phyloP scores from a whole-genome alignment of 2,888 invertebrate species.

The Dendrolimus houi region DNA sequence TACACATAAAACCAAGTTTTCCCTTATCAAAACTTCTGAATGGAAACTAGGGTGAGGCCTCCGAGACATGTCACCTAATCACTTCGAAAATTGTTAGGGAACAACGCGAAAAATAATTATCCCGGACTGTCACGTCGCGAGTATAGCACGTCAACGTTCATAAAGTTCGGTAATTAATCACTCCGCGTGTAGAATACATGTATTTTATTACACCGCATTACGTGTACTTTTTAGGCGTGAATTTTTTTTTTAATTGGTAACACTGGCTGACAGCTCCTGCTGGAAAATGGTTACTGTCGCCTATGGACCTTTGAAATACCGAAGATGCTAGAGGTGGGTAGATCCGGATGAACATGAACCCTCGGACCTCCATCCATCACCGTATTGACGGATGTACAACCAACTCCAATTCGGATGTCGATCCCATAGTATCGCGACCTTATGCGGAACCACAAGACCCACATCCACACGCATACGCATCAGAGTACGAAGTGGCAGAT shows the following conservation, averaged over 20 bases:
- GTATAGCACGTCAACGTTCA: slow-evolving; percentile 14
- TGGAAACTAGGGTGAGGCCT: not conserved
- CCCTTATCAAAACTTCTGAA: not conserved
- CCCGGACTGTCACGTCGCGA: slow-evolving; percentile 7
- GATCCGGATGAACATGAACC: no score
- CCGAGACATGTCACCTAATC: slow-evolving; percentile 11
- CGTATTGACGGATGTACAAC: no score
- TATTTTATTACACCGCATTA: slow-evolving; percentile 19
- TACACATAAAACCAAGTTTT: not conserved
- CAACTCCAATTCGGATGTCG: no score
- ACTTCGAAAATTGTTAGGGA: slow-evolving; percentile 12
- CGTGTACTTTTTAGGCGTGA: slow-evolving; percentile 14
- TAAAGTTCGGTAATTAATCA: slow-evolving; percentile 20
- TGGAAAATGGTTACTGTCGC: no score
- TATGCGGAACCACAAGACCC: no score
- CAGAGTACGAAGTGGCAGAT: no score
- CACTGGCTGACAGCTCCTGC: no score
- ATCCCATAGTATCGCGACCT: no score
- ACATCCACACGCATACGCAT: no score
- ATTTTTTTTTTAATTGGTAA: slow-evolving; percentile 1
- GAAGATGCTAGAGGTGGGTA: no score
- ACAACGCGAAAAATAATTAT: slow-evolving; percentile 16
- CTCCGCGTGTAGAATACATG: slow-evolving; percentile 10
- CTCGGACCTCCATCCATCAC: no score
- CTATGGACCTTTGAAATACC: no score